Evolutionary conservation across 2,888 invertebrate species (phyloP).

Genomic region (Ramazzottius varieornatus): DNA sequence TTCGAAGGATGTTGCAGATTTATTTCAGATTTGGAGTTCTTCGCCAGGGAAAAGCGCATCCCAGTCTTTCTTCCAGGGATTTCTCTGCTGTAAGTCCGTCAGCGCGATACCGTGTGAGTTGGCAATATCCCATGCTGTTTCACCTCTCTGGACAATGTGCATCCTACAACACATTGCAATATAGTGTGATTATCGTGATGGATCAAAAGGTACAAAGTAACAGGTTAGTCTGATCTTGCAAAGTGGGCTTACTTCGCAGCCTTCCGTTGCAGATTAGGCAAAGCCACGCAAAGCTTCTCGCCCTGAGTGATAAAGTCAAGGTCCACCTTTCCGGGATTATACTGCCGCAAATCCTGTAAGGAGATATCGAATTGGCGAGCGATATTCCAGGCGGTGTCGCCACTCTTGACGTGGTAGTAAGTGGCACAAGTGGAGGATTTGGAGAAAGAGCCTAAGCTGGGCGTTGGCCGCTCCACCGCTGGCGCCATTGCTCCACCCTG

Average conservation of each 20-base stretch:
- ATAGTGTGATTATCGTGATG: not conserved
- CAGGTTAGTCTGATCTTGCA: no score
- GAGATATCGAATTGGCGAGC: not conserved
- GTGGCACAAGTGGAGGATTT: not conserved
- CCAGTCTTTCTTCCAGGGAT: slow-evolving; percentile 2
- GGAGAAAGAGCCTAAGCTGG: not conserved
- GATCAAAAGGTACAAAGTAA: not conserved
- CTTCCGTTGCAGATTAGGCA: not conserved
- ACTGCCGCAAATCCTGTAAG: not conserved
- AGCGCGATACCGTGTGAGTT: not conserved
- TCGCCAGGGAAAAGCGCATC: not conserved
- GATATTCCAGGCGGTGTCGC: not conserved
- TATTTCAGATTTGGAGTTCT: not conserved
- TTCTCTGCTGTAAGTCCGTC: not conserved
- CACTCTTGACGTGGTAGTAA: not conserved
- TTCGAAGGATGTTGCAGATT: no score
- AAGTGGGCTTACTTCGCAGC: not conserved
- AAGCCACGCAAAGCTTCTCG: not conserved
- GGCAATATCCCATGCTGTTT: slow-evolving; percentile 1
- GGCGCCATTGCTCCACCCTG: not conserved
- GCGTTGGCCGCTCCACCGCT: not conserved
- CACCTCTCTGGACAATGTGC: not conserved
- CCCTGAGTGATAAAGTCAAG: not conserved
- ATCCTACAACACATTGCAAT: not conserved
- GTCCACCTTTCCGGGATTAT: not conserved